Evolutionary conservation across 2,888 invertebrate genomes (phyloP).

Genomic region (Elaeidobius kamerunicus): DNA sequence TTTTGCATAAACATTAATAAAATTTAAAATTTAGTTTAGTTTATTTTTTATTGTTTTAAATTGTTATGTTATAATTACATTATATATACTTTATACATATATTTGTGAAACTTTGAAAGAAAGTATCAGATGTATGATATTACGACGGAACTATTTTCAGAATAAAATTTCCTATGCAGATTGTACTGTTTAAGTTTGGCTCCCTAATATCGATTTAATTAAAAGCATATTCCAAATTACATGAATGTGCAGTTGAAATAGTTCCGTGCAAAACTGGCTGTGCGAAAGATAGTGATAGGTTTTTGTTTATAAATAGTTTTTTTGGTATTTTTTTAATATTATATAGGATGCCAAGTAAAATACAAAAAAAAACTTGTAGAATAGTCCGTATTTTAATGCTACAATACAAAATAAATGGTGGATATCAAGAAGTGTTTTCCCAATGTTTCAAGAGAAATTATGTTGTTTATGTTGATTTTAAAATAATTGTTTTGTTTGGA

Average conservation of each 20-base stretch:
- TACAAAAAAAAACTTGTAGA: slow-evolving; percentile 13
- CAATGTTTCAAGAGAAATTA: too few species aligned
- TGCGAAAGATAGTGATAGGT: slow-evolving; percentile 30
- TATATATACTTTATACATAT: slow-evolving; percentile 5
- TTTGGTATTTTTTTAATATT: slow-evolving; percentile 12
- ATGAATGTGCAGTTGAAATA: too few species aligned
- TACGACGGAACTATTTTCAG: slow-evolving; percentile 19
- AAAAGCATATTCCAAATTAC: too few species aligned
- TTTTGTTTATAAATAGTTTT: slow-evolving; percentile 13
- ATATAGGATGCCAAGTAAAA: slow-evolving; percentile 25
- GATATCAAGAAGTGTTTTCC: background rate
- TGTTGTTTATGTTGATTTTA: too few species aligned
- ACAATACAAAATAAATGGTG: background rate
- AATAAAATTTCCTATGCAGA: background rate
- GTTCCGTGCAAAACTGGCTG: slow-evolving; percentile 29
- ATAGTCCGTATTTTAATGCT: slow-evolving; percentile 2
- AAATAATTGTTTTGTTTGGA: too few species aligned
- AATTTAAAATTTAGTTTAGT: background rate
- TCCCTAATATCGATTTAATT: too few species aligned
- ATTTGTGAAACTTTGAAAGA: slow-evolving; percentile 3
- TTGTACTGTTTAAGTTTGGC: too few species aligned
- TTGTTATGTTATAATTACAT: slow-evolving; percentile 3
- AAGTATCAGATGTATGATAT: slow-evolving; percentile 18
- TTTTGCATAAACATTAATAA: slow-evolving; percentile 10
- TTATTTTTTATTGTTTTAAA: slow-evolving; percentile 3